phyloP scores from a whole-genome alignment of 1,140 invertebrate genomes.

The Parapsyche elsis region DNA sequence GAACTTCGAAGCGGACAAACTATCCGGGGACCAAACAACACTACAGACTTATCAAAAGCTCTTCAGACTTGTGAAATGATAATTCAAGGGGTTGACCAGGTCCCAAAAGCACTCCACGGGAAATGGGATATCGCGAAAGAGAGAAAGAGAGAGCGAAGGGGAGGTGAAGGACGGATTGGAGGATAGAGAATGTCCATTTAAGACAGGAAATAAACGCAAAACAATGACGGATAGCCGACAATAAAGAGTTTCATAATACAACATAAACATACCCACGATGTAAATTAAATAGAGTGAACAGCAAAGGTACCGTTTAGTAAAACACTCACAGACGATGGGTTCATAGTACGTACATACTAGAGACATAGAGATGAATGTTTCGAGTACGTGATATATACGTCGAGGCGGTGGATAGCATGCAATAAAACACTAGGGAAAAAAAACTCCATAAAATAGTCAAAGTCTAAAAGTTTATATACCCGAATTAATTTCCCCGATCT shows the following conservation, averaged over 20 bases:
- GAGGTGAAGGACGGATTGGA: too few relatives aligned
- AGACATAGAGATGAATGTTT: too few relatives aligned
- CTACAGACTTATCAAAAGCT: conserved; percentile 33
- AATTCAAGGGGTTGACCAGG: conserved; percentile 23
- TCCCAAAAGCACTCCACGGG: not conserved
- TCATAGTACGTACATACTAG: too few relatives aligned
- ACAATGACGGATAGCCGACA: not conserved
- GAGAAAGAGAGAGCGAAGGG: not conserved
- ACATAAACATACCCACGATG: not conserved
- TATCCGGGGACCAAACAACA: conserved; percentile 29
- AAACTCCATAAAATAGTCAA: not conserved
- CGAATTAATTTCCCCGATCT: not conserved
- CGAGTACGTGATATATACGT: too few relatives aligned
- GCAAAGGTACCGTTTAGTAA: too few relatives aligned
- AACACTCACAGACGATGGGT: too few relatives aligned
- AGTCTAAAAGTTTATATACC: not conserved
- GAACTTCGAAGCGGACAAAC: not conserved
- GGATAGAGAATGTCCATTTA: not conserved
- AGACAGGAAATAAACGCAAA: conserved; percentile 5
- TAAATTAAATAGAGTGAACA: not conserved
- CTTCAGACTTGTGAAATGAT: conserved; percentile 36
- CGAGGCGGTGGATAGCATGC: too few relatives aligned
- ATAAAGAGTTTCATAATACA: conserved; percentile 2
- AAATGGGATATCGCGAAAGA: conserved; percentile 27
- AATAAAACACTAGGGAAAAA: not conserved